Evolutionary conservation across 2,888 invertebrate genomes (phyloP).

Genomic region (Penaeus monodon): DNA sequence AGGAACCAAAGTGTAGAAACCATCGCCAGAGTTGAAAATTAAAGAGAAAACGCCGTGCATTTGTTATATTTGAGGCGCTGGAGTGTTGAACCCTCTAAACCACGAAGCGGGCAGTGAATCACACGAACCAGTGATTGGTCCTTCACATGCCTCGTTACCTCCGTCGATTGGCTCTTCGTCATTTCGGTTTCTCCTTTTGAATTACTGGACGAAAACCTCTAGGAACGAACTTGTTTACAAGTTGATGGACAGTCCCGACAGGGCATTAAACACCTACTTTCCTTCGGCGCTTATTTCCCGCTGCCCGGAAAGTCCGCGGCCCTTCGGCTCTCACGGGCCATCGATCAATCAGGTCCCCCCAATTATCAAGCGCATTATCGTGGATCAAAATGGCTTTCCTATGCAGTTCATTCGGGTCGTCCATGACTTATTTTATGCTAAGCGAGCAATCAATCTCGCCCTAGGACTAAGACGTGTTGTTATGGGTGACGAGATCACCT

Average conservation of each 20-base stretch:
- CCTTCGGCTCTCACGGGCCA: background rate
- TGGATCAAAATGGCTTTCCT: too few species aligned
- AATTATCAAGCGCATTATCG: conserved; percentile 2
- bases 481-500: background rate
- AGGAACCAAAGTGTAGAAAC: too few species aligned
- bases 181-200: too few species aligned
- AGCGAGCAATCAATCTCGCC: conserved; percentile 7
- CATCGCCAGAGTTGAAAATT: too few species aligned
- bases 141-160: too few species aligned
- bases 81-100: too few species aligned
- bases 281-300: background rate
- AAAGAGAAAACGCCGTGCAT: too few species aligned
- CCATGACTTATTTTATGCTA: conserved; percentile 23
- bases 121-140: too few species aligned
- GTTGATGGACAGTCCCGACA: conserved; percentile 1
- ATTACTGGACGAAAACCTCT: background rate
- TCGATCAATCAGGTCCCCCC: conserved; percentile 6
- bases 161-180: too few species aligned
- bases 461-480: conserved; percentile 15
- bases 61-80: too few species aligned
- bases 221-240: background rate
- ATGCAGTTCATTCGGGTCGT: background rate
- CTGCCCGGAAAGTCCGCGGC: background rate
- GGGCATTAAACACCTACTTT: conserved; percentile 21
- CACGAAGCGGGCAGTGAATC: too few species aligned